phyloP scores from a whole-genome alignment of 1,140 invertebrate genomes.

The Leptonema lineaticorne region DNA sequence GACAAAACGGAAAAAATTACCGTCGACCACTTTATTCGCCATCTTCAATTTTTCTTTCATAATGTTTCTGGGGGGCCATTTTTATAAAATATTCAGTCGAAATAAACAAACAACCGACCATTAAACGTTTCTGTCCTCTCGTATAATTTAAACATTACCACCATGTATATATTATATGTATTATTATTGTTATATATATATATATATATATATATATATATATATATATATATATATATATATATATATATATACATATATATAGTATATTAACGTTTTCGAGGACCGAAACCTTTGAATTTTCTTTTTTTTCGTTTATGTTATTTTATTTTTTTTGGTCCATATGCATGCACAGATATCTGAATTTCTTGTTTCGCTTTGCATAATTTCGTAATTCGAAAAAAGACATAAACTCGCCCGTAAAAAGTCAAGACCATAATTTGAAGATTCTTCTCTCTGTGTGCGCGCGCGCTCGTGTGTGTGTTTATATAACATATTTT shows the following conservation, averaged over 20 bases:
- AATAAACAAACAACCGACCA: conserved; percentile 25
- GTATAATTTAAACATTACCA: conserved; percentile 31
- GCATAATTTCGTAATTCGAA: conserved; percentile 31
- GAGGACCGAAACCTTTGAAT: conserved; percentile 27
- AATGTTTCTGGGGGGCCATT: background rate
- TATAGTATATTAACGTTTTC: too few species aligned
- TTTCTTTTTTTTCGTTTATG: conserved; percentile 3
- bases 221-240: too few species aligned
- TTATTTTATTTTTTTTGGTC: background rate
- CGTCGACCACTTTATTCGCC: background rate
- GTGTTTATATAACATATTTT: too few species aligned
- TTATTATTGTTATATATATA: too few species aligned
- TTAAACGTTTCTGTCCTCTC: conserved; percentile 20
- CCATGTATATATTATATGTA: too few species aligned
- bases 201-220: too few species aligned
- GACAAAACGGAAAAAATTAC: background rate
- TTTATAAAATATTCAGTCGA: conserved; percentile 29
- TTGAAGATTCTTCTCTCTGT: background rate
- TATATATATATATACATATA: too few species aligned
- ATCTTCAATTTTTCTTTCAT: background rate
- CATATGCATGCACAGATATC: background rate
- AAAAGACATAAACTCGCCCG: conserved; percentile 18
- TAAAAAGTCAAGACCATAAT: conserved; percentile 22
- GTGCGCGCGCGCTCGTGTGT: too few species aligned
- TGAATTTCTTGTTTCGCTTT: conserved; percentile 31